Evolutionary conservation across 23 tunicate species (phyloP).

Genomic region (Halocynthia roretzi): DNA sequence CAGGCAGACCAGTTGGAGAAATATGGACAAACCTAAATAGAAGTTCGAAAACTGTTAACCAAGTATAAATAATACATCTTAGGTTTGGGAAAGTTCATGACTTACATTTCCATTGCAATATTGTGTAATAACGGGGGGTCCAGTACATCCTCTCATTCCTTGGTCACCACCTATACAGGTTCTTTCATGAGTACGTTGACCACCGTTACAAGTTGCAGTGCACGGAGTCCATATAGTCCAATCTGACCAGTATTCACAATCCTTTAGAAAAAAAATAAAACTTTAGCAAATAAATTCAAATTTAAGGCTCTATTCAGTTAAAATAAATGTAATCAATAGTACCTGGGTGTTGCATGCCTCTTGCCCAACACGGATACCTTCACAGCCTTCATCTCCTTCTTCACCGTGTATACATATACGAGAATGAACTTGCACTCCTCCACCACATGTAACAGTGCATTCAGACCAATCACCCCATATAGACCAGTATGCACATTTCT

Average conservation of each 20-base stretch:
- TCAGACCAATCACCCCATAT: conserved; percentile 5
- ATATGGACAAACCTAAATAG: conserved; percentile 23
- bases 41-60: background rate
- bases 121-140: conserved; percentile 1
- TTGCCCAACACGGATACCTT: conserved; percentile 6
- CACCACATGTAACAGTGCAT: conserved; percentile 9
- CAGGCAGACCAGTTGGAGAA: conserved; percentile 39
- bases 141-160: conserved; percentile 24
- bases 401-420: conserved; percentile 5
- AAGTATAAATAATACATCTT: background rate
- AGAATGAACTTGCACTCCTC: background rate
- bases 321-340: background rate
- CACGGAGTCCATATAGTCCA: conserved; percentile 27
- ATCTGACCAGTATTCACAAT: conserved; percentile 29
- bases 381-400: background rate
- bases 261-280: background rate
- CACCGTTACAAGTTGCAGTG: conserved; percentile 31
- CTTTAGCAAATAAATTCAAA: background rate
- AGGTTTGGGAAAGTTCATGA: background rate
- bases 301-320: background rate
- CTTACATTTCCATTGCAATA: conserved; percentile 22
- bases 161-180: background rate
- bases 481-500: conserved; percentile 11
- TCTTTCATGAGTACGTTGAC: conserved; percentile 18
- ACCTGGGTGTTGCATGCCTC: background rate